phyloP scores from a whole-genome alignment of 2,888 invertebrate species.

The Rhagonycha lutea region DNA sequence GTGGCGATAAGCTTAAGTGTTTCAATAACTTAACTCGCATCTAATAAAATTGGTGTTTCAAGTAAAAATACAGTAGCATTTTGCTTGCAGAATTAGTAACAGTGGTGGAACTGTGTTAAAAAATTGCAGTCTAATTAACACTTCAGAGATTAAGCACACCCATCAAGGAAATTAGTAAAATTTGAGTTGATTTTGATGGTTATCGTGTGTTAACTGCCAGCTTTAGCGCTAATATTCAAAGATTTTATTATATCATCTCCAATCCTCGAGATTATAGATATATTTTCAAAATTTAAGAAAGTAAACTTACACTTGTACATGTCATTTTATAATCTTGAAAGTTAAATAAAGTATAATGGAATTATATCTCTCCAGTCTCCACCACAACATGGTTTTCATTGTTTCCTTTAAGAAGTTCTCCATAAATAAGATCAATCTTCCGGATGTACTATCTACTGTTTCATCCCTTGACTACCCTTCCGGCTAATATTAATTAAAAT shows the following conservation, averaged over 20 bases:
- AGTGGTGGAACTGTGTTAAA: no score
- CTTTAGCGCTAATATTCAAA: neutral
- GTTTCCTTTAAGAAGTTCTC: neutral
- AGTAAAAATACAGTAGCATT: neutral
- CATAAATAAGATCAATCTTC: neutral
- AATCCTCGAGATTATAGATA: neutral
- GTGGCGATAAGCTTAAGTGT: no score
- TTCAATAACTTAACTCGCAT: no score
- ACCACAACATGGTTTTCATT: neutral
- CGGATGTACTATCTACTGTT: neutral
- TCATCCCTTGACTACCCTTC: neutral
- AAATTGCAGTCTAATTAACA: neutral
- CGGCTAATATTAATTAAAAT: neutral
- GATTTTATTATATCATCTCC: neutral
- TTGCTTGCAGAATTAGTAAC: neutral
- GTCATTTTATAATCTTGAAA: neutral
- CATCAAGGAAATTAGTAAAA: neutral
- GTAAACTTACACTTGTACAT: neutral
- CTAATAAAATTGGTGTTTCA: no score
- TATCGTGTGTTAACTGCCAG: neutral
- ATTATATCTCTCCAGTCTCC: neutral
- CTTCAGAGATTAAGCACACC: neutral
- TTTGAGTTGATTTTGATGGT: neutral
- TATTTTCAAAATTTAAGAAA: neutral
- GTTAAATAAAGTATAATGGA: neutral